A percentile compares a stretch with the other conserved stretches of the same genome.
Evolutionary conservation across 2,113 vertebrate species (phyloP).

Genomic region (Irena cyanogastra): DNA sequence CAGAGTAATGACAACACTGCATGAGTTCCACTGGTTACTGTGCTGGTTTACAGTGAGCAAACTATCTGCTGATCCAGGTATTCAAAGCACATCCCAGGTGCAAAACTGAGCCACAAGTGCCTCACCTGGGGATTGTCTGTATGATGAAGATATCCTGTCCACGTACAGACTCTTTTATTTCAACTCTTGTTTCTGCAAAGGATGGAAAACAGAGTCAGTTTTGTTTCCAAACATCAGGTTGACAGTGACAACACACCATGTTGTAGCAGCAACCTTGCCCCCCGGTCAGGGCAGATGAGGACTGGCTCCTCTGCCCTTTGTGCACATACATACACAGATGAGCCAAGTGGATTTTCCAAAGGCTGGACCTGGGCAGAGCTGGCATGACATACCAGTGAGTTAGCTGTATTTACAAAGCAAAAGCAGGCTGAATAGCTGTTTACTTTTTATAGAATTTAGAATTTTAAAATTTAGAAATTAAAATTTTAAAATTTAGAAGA

Average conservation of each 20-base stretch:
- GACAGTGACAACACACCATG: not conserved
- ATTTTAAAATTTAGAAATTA: not conserved
- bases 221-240: not conserved
- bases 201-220: conserved; percentile 7
- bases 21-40: not conserved
- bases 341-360: not conserved
- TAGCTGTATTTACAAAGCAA: not conserved
- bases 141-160: conserved; percentile 98
- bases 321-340: not conserved
- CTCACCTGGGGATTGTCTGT: conserved; percentile 95
- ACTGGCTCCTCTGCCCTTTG: not conserved
- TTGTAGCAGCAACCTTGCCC: not conserved
- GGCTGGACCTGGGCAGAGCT: not conserved
- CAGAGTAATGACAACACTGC: not conserved
- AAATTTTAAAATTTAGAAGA: not conserved
- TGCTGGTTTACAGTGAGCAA: not conserved
- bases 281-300: not conserved
- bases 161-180: conserved; percentile 96
- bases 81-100: not conserved
- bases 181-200: conserved; percentile 91
- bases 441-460: not conserved
- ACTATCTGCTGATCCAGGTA: not conserved
- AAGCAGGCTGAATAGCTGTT: not conserved
- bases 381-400: not conserved
- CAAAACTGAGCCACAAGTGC: not conserved